phyloP scores from a whole-genome alignment of 1,140 invertebrate species.

The Scaptomyza montana region DNA sequence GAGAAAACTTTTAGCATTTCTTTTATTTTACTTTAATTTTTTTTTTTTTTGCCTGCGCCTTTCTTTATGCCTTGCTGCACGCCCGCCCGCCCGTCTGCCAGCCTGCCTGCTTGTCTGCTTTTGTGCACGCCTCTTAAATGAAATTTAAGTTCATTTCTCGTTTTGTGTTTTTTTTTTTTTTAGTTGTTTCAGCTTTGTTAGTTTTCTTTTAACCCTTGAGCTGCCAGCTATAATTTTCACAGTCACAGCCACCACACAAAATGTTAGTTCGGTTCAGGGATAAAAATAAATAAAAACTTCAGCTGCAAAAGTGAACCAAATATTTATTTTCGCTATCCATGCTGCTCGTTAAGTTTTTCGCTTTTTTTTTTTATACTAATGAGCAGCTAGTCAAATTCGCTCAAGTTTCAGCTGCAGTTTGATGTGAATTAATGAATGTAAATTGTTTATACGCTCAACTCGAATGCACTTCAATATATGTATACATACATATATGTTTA shows the following conservation, averaged over 20 bases:
- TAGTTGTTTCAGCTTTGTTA: slow-evolving; percentile 9
- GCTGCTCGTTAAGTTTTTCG: background rate
- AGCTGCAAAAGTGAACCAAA: background rate
- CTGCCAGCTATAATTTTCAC: background rate
- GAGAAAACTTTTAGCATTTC: slow-evolving; percentile 78
- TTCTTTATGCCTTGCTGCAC: slow-evolving; percentile 1
- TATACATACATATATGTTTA: background rate
- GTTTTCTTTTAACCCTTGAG: slow-evolving; percentile 24
- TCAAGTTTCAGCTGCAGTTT: background rate
- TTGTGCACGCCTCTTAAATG: slow-evolving; percentile 40
- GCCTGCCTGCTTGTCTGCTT: slow-evolving; percentile 6
- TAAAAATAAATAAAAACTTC: background rate
- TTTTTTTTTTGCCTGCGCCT: no score
- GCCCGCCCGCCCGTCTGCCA: slow-evolving; percentile 1
- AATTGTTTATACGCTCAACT: background rate
- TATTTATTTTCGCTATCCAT: slow-evolving; percentile 6
- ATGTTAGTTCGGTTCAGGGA: slow-evolving; percentile 13
- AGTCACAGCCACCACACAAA: slow-evolving; percentile 6
- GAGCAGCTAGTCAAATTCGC: background rate
- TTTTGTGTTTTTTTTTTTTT: slow-evolving; percentile 8
- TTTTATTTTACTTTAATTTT: slow-evolving; percentile 35
- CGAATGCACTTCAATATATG: background rate
- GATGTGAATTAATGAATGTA: background rate
- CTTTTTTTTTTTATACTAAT: background rate
- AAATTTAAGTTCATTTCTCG: slow-evolving; percentile 43